phyloP scores from a whole-genome alignment of 2,888 invertebrate genomes.

The Baronia brevicornis region DNA sequence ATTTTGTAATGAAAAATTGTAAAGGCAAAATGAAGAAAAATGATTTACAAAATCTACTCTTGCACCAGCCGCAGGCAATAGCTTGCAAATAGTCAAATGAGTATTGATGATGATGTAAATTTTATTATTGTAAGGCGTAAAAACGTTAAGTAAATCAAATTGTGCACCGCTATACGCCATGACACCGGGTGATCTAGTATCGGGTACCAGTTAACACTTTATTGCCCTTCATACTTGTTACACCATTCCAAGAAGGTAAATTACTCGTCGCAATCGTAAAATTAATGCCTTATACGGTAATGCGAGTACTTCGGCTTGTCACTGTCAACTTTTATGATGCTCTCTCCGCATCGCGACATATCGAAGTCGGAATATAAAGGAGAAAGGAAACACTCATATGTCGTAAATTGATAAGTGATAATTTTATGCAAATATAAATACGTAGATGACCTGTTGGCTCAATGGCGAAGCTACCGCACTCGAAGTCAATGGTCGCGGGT shows the following conservation, averaged over 20 bases:
- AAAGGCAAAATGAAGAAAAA: slow-evolving; percentile 35
- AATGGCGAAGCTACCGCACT: too few relatives aligned
- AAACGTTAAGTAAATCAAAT: slow-evolving; percentile 61
- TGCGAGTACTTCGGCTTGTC: slow-evolving; percentile 56
- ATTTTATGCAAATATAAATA: slow-evolving; percentile 18
- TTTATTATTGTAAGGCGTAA: slow-evolving; percentile 62
- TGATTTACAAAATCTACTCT: slow-evolving; percentile 49
- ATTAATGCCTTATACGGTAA: slow-evolving; percentile 64
- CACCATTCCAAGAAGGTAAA: slow-evolving; percentile 67
- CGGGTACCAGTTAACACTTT: slow-evolving; percentile 56
- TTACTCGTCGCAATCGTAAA: slow-evolving; percentile 62
- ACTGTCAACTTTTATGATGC: slow-evolving; percentile 65
- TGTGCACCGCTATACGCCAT: slow-evolving; percentile 30
- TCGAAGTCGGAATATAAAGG: slow-evolving; percentile 24
- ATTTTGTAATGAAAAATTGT: slow-evolving; percentile 8
- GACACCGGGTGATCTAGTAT: slow-evolving; percentile 32
- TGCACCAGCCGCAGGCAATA: slow-evolving; percentile 45
- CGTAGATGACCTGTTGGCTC: too few relatives aligned
- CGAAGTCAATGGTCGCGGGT: too few relatives aligned
- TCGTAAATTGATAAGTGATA: slow-evolving; percentile 20
- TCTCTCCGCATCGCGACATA: slow-evolving; percentile 46
- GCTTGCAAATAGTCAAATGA: slow-evolving; percentile 52
- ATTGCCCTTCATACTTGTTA: slow-evolving; percentile 60
- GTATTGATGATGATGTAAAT: slow-evolving; percentile 68
- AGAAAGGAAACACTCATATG: slow-evolving; percentile 21